A percentile compares a stretch with the other conserved stretches of the same genome.
Conservation (phyloP, 2,797 vertebrate species). For the Salarias fasciatus region DNA sequence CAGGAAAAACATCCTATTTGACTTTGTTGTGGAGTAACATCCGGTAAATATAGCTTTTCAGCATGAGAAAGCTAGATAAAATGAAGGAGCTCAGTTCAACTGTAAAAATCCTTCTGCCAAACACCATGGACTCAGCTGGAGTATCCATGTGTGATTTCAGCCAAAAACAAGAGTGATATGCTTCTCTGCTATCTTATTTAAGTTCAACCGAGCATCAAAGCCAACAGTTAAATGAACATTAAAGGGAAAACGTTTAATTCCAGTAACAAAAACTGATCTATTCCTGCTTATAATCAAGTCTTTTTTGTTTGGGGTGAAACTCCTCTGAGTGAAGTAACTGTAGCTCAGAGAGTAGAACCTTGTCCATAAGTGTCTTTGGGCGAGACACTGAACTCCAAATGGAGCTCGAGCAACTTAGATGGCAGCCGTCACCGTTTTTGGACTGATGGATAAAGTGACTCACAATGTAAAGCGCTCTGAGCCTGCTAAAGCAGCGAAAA, state of each 20-base stretch:
- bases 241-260: conserved; percentile 51
- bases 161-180: too few relatives aligned
- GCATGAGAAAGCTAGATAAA: not conserved
- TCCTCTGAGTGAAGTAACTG: conserved; percentile 33
- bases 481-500: too few relatives aligned
- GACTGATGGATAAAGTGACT: too few relatives aligned
- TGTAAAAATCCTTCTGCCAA: not conserved
- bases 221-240: conserved; percentile 33
- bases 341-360: too few relatives aligned
- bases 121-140: not conserved
- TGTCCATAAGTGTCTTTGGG: too few relatives aligned
- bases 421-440: too few relatives aligned
- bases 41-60: conserved; percentile 9
- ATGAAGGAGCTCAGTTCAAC: not conserved
- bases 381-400: too few relatives aligned
- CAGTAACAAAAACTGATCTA: conserved; percentile 15
- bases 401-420: too few relatives aligned
- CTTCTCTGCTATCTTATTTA: conserved; percentile 30
- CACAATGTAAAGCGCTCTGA: too few relatives aligned
- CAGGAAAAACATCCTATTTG: conserved; percentile 50
- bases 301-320: conserved; percentile 36
- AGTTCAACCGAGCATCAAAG: conserved; percentile 29
- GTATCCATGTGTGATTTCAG: conserved; percentile 24
- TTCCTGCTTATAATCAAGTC: conserved; percentile 46
- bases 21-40: conserved; percentile 26